These are phyloP conservation scores for Caenorhabditis imperialis DNA, from an alignment of 2,888 invertebrate genomes.

Conservation along the genomic window DNA sequence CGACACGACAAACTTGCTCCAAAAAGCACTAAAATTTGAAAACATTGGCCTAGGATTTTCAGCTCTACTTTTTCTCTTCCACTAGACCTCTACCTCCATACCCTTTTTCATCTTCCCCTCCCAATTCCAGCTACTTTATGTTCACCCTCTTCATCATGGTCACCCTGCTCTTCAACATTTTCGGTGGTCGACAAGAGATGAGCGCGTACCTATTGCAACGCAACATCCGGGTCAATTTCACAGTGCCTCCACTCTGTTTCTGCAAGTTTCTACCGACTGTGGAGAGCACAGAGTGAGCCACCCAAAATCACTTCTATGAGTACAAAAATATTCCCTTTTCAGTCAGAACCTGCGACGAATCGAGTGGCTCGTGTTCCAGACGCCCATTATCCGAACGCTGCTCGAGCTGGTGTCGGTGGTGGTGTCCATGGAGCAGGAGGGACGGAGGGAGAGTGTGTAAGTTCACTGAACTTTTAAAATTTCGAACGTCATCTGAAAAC, in stretches of 20 bases:
- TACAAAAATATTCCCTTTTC: constrained; percentile 18
- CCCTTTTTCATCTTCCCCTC: too few relatives aligned
- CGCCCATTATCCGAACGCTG: constrained; percentile 73
- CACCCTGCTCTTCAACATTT: constrained; percentile 73
- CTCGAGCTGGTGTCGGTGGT: constrained; percentile 74
- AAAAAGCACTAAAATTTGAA: neutral
- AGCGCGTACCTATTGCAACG: constrained; percentile 64
- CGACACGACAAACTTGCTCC: too few relatives aligned
- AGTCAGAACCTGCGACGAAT: constrained; percentile 70
- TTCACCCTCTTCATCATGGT: constrained; percentile 76
- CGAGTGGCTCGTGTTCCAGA: constrained; percentile 77
- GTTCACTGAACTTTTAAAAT: neutral
- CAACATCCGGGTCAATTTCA: constrained; percentile 57
- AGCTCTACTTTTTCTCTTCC: too few relatives aligned
- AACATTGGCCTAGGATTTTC: too few relatives aligned
- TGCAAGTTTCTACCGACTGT: constrained; percentile 60
- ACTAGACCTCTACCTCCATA: too few relatives aligned
- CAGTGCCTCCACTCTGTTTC: constrained; percentile 66
- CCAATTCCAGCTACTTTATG: constrained; percentile 73
- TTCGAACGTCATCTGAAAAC: neutral
- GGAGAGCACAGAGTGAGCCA: constrained; percentile 55
- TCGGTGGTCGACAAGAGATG: constrained; percentile 72
- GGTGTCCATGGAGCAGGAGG: constrained; percentile 72
- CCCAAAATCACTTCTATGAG: neutral
- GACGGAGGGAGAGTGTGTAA: constrained; percentile 45